Percentiles rank a stretch among this genome's conserved stretches.
These are phyloP conservation scores for Poicephalus meyeri DNA, from an alignment of 2,113 vertebrate genomes.

Conservation along the genomic window DNA sequence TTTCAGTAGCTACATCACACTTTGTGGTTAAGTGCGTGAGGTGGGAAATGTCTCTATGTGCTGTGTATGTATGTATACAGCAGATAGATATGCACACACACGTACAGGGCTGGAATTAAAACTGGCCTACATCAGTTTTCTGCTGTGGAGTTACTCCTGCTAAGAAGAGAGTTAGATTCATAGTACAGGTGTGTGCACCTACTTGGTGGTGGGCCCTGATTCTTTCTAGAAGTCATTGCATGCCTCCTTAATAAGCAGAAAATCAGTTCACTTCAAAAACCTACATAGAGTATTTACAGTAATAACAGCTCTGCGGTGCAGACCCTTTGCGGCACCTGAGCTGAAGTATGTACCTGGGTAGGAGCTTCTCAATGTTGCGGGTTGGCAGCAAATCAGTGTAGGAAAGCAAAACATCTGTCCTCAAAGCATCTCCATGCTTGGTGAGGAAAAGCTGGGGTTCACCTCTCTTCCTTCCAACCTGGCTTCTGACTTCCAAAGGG, in stretches of 20 bases:
- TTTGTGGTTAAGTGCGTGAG: constrained; percentile 25
- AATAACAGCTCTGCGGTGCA: background rate
- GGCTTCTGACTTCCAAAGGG: background rate
- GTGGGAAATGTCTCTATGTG: constrained; percentile 21
- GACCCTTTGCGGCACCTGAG: background rate
- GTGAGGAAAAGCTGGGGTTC: background rate
- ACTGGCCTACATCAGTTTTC: background rate
- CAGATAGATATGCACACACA: background rate
- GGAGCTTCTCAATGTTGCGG: background rate
- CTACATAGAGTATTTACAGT: background rate
- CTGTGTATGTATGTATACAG: background rate
- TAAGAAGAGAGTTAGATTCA: background rate
- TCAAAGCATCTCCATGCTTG: background rate
- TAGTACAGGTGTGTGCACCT: background rate
- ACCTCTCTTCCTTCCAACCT: background rate
- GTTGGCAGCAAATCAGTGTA: background rate
- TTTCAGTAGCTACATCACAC: constrained; percentile 30
- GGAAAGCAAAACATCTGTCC: background rate
- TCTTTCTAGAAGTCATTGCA: background rate
- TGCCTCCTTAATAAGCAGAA: background rate
- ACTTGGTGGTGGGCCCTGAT: background rate
- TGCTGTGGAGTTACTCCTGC: background rate
- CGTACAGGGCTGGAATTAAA: background rate
- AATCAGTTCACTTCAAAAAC: background rate
- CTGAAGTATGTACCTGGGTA: fast-evolving